Base-by-base conservation (phyloP, 1,140 invertebrate species). In the Dryas iulia region DNA sequence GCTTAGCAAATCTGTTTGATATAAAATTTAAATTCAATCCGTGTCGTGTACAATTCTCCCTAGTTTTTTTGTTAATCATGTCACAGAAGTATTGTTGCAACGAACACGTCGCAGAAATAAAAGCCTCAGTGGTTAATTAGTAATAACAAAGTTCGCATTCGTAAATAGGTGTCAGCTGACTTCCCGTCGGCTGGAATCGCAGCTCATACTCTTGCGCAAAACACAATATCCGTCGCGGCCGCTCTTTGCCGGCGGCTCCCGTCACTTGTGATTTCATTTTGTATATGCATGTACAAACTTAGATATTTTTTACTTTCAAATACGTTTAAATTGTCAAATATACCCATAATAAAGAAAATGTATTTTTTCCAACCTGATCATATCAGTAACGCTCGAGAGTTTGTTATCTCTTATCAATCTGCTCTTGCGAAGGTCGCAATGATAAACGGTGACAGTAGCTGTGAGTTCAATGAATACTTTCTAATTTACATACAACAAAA, bases 361-460 rank as follows among this genome's bases (percentile, higher is more conserved):
- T 28, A n/a, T 30, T 12, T 59, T 59, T 58, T 66, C n/a, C 25
- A 59, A 56, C 2, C 53, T 59, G 63, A 67, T 66, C 61, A 66
- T 24, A 59, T 33, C 33, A 47, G 52, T 24, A 28, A 28, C 63
- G 25, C 60, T 33, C 63, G 12, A 52, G 57, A 64, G 69, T 28
- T 67, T 73, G 82, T 85, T 91, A 91, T 91, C 89, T 87, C 75
- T 90, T 90, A 91, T 90, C 87, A 90, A 88, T 81, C 80, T 87
- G 82, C 83, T 89, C 87, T 87, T 82, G 81, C 73, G 81, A 91
- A 91, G 87, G 89, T 87, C 86, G 79, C 59, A 28, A 71, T 82
- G 89, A 91, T 91, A 91, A 80, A 71, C 73, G 66, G 68, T 59
- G 47, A 59, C 59, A 23, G 52, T 68, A 39, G 57, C 68, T 57